A percentile compares a stretch with the other conserved stretches of the same genome.
Conservation (phyloP, 2,888 invertebrate species). For the Eumerus sabulonum region DNA sequence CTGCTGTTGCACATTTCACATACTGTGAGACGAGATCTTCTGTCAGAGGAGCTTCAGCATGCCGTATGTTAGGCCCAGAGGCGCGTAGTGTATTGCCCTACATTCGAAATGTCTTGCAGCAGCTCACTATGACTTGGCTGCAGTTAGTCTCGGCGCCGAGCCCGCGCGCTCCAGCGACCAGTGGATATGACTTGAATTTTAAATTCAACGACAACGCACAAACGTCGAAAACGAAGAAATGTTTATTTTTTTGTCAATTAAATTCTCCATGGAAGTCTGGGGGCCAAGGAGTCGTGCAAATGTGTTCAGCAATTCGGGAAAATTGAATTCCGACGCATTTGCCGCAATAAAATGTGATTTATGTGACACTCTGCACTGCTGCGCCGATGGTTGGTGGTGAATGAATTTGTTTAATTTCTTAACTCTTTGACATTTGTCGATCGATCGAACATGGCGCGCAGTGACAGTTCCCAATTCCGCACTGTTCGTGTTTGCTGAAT, state of each 20-base stretch:
- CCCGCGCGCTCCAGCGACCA: not conserved
- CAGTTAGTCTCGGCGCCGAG: conserved; percentile 1
- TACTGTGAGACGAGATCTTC: conserved; percentile 24
- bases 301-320: conserved; percentile 43
- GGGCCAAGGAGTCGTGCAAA: too few relatives aligned
- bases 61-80: not conserved
- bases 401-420: conserved; percentile 59
- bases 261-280: not conserved
- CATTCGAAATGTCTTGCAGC: conserved; percentile 38
- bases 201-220: too few relatives aligned
- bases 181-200: too few relatives aligned
- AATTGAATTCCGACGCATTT: conserved; percentile 55
- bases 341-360: conserved; percentile 59
- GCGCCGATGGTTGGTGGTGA: not conserved
- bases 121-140: conserved; percentile 17
- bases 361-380: conserved; percentile 56
- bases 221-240: not conserved
- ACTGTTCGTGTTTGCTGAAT: too few relatives aligned
- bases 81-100: conserved; percentile 57
- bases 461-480: too few relatives aligned
- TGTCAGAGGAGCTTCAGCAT: not conserved
- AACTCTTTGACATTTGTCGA: conserved; percentile 40
- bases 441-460: not conserved
- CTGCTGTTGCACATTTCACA: conserved; percentile 25
- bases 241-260: conserved; percentile 7